Base-by-base conservation (phyloP, 2,797 vertebrate genomes). In the Merluccius polli region DNA sequence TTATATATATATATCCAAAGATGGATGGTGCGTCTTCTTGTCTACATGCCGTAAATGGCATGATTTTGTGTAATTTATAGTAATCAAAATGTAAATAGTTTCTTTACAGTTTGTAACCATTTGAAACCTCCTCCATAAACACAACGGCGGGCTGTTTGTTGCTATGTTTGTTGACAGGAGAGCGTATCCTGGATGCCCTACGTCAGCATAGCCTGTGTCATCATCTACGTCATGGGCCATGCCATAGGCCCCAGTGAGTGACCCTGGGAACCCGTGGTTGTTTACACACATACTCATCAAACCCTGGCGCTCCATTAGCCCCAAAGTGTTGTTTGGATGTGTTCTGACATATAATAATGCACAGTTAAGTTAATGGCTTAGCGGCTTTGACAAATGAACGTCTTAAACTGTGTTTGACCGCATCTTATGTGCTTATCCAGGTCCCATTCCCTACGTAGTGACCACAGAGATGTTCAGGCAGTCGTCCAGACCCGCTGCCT, bases 391-490 rank as follows among this genome's bases (percentile, higher is more conserved):
- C 79, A 79, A 80, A 71, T 83, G 65, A 82, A 15, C 48, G 12
- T 78, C 74, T 65, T 65, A 27, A 27, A 27, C 24, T 77, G 69
- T 36, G 79, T 83, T 78, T 82, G n/a, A 65, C 59, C 24, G 24
- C 59, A 27, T 65, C 59, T 59, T 24, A 7, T 24, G 10, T 65
- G 59, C 59, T 8, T 27, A 27, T 72, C 27, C 87, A 98, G 97
- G 97, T 85, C 93, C 97, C 0, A 95, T 99, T 81, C 96, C 96
- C 0, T 90, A 89, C 0, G 94, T 98, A 88, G 85, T 97, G 78
- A 95, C 96, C 85, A 96, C 95, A 0, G 97, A 98, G 92, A 95
- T 97, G 93, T 99, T 98, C 92, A 92, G 97, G 77, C 97, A 99
- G 90, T 95, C 96, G 0, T 96, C 97, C 31, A 93, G 97, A 11